Conservation (phyloP, 2,797 vertebrate species). For the Dallia pectoralis region DNA sequence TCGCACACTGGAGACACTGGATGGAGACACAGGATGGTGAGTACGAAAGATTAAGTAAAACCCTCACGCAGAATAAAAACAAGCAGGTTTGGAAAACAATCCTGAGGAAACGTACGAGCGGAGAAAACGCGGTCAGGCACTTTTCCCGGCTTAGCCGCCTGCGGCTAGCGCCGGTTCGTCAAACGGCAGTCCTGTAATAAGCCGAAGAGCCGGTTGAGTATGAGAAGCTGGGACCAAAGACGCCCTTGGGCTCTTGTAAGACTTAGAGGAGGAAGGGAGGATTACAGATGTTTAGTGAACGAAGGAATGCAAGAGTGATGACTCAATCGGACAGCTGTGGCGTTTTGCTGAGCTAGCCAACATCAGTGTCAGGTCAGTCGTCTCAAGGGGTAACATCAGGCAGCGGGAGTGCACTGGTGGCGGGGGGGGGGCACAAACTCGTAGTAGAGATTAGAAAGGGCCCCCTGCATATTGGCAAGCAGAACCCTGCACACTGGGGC, state of each 20-base stretch:
- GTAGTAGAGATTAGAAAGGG: too few species aligned
- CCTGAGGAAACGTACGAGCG: conserved; percentile 14
- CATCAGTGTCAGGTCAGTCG: too few species aligned
- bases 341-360: too few species aligned
- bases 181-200: neutral
- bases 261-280: neutral
- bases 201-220: neutral
- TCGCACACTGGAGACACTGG: neutral
- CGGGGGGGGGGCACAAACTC: too few species aligned
- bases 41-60: neutral
- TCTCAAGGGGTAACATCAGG: too few species aligned
- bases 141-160: conserved; percentile 18
- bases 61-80: neutral
- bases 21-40: neutral
- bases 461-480: too few species aligned
- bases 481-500: too few species aligned
- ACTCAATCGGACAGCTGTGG: too few species aligned
- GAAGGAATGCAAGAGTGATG: neutral
- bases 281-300: neutral
- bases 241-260: conserved; percentile 11
- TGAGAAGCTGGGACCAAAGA: neutral
- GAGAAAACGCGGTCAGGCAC: conserved; percentile 5
- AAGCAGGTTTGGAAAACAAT: neutral
- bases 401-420: too few species aligned
- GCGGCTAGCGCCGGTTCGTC: neutral